These are phyloP conservation scores for Greenwoodochromis staneri DNA, from an alignment of 2,113 vertebrate species.

Conservation along the genomic window DNA sequence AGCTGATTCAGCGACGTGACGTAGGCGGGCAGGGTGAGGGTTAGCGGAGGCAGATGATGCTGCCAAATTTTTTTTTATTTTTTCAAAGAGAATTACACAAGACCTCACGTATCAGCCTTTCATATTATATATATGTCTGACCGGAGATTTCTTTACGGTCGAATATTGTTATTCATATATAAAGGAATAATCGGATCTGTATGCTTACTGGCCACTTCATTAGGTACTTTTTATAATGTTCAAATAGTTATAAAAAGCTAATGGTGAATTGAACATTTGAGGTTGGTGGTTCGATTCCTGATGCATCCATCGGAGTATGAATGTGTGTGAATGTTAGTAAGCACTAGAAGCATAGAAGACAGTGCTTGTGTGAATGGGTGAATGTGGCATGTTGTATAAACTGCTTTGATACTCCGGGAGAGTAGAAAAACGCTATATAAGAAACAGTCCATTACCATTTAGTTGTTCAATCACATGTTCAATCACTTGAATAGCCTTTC, in stretches of 20 bases:
- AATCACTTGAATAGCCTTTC: accelerated
- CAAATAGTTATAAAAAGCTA: accelerated
- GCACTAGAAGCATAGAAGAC: accelerated
- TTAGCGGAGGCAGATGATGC: accelerated
- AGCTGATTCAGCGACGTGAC: slow-evolving; percentile 6
- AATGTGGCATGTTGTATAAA: background rate
- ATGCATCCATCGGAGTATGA: background rate
- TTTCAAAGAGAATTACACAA: background rate
- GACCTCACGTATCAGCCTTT: background rate
- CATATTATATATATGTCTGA: background rate
- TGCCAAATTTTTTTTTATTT: background rate
- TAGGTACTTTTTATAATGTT: background rate
- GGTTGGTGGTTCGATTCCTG: background rate
- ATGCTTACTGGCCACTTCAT: background rate
- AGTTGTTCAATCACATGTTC: background rate
- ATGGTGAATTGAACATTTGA: background rate
- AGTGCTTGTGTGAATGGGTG: background rate
- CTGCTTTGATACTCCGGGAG: background rate
- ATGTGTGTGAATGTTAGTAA: background rate
- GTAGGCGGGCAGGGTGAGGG: background rate
- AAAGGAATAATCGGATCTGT: background rate
- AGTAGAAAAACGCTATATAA: accelerated
- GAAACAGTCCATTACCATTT: background rate
- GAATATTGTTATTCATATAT: background rate
- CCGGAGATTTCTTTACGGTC: background rate